A percentile compares a stretch with the other conserved stretches of the same genome.
These are phyloP conservation scores for Amazona guildingii DNA, from an alignment of 2,113 vertebrate species.

Conservation along the genomic window DNA sequence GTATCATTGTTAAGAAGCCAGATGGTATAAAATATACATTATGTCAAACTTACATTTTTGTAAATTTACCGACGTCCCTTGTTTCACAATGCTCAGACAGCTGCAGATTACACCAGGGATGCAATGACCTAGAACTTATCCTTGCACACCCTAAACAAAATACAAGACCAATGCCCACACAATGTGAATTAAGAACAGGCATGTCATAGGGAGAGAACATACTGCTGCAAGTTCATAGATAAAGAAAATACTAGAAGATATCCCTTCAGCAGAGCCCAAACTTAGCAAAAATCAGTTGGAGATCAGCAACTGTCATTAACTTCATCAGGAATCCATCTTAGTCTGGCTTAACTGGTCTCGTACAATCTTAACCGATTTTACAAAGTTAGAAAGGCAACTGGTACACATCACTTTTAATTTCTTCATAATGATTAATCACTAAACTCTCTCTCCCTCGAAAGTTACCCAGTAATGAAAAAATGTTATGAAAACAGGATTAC, in stretches of 20 bases:
- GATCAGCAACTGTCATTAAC: neutral
- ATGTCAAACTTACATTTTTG: neutral
- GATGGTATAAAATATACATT: neutral
- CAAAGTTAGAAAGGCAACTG: neutral
- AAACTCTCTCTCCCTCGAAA: neutral
- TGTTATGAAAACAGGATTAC: neutral
- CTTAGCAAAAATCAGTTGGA: neutral
- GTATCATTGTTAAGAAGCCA: neutral
- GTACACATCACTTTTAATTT: neutral
- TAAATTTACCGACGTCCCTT: neutral
- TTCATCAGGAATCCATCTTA: neutral
- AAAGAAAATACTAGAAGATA: neutral
- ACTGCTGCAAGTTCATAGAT: neutral
- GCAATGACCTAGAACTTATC: neutral
- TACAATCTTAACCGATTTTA: neutral
- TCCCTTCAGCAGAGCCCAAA: neutral
- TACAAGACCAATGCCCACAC: neutral
- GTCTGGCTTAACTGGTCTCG: neutral
- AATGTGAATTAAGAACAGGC: neutral
- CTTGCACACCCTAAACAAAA: neutral
- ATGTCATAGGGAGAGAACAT: neutral
- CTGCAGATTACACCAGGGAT: neutral
- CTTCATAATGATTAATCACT: neutral
- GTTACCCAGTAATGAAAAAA: slow-evolving; percentile 20
- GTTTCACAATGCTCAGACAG: neutral